Evolutionary conservation across 2,113 vertebrate species (phyloP).

Genomic region (Sebastes fasciatus): DNA sequence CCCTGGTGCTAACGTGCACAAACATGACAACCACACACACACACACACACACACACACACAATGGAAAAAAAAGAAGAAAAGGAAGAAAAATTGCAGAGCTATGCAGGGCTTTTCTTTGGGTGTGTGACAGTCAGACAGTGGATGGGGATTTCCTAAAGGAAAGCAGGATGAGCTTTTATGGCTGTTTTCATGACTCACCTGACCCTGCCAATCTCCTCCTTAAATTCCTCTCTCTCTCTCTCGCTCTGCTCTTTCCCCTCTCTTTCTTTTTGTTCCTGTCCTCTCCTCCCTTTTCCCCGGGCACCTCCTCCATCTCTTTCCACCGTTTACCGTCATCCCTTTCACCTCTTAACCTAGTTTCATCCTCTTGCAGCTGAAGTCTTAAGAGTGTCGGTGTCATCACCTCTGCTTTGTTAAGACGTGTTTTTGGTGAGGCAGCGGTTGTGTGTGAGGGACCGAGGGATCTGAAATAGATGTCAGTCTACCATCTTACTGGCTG

Average conservation of each 20-base stretch:
- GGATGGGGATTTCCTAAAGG: conserved; percentile 55
- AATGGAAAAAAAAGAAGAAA: conserved; percentile 7
- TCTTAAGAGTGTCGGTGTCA: conserved; percentile 8
- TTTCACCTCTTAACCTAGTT: conserved; percentile 43
- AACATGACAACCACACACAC: neutral
- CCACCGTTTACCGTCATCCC: conserved; percentile 14
- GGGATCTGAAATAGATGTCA: neutral
- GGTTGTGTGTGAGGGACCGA: neutral
- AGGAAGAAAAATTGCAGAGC: neutral
- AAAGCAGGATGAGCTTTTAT: conserved; percentile 64
- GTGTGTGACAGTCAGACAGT: conserved; percentile 45
- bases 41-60: conserved; percentile 15
- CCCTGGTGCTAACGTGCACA: neutral
- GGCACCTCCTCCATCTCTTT: neutral
- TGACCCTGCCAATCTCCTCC: conserved; percentile 55
- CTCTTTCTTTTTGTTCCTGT: neutral
- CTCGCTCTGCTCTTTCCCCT: neutral
- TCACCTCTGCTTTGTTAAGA: neutral
- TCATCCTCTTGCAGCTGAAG: conserved; percentile 23
- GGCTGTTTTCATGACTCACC: conserved; percentile 65
- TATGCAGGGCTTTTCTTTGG: conserved; percentile 48
- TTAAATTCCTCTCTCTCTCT: conserved; percentile 6
- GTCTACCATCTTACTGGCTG: neutral
- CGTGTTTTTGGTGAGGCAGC: neutral
- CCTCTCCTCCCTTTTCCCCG: neutral